Percentiles rank a stretch among this genome's conserved stretches.
Conservation (phyloP, 2,888 invertebrate genomes). For the Dioctria linearis region DNA sequence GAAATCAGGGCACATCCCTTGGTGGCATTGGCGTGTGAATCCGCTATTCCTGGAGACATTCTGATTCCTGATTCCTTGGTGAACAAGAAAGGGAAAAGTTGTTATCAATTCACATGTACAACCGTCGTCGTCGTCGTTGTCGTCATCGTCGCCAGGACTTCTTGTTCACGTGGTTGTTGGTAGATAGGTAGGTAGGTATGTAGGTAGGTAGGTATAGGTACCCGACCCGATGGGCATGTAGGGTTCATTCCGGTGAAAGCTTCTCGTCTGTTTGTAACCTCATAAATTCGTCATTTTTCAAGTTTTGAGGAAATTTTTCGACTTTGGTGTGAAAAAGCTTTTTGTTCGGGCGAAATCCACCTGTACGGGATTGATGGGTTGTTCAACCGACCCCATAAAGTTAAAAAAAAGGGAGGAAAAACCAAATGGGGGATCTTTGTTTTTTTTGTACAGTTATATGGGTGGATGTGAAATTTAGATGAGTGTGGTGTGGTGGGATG, state of each 20-base stretch:
- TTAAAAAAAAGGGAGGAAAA: conserved; percentile 25
- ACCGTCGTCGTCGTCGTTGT: neutral
- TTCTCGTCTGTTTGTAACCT: conserved; percentile 65
- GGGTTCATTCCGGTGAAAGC: conserved; percentile 57
- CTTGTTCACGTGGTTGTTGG: no score
- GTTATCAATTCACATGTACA: neutral
- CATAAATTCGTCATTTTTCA: conserved; percentile 69
- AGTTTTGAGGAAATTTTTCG: conserved; percentile 54
- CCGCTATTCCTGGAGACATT: neutral
- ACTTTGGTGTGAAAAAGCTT: conserved; percentile 62
- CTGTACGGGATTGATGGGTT: conserved; percentile 38
- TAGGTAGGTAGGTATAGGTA: neutral
- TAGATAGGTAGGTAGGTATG: no score
- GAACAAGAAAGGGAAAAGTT: conserved; percentile 40
- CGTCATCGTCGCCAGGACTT: no score
- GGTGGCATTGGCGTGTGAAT: conserved; percentile 23
- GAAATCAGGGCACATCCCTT: conserved; percentile 50
- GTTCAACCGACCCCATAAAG: conserved; percentile 47
- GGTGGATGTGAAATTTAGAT: conserved; percentile 4
- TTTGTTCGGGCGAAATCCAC: conserved; percentile 50
- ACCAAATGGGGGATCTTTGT: neutral
- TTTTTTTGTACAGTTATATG: conserved; percentile 3
- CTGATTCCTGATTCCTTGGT: conserved; percentile 6
- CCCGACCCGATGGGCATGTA: neutral
- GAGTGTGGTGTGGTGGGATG: neutral